These are phyloP conservation scores for Drosophila suzukii DNA, from an alignment of 1,140 invertebrate species.

Conservation along the genomic window DNA sequence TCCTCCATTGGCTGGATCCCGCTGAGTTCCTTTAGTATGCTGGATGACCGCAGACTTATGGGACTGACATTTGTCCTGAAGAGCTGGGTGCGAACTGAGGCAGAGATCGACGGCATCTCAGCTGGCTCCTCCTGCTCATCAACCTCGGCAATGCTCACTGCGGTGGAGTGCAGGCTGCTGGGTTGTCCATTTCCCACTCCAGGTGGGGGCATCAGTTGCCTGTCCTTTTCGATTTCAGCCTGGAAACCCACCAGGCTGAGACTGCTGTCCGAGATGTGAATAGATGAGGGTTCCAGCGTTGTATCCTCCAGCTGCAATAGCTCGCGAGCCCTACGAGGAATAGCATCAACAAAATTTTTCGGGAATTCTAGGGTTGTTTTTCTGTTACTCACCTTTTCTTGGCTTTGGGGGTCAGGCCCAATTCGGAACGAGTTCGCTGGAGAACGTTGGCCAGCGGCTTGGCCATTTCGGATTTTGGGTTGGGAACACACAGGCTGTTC, in stretches of 20 bases:
- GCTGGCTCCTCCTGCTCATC: neutral
- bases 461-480: neutral
- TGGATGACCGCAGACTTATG: neutral
- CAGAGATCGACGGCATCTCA: neutral
- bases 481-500: neutral
- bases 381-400: neutral
- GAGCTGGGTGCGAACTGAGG: neutral
- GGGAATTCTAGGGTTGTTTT: neutral
- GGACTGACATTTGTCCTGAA: neutral
- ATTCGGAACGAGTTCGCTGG: neutral
- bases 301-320: slow-evolving; percentile 1
- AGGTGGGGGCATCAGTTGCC: neutral
- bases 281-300: neutral
- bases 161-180: neutral
- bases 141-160: neutral
- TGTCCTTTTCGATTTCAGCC: neutral
- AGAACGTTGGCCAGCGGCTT: neutral
- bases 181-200: neutral
- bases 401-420: slow-evolving; percentile 2
- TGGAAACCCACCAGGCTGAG: neutral
- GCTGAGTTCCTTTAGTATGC: neutral
- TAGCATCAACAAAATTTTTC: neutral
- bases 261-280: neutral
- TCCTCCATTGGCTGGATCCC: neutral
- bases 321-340: neutral